Base-by-base conservation (phyloP, 53 echinoderm and acorn worm genomes). In the Antedon mediterranea region DNA sequence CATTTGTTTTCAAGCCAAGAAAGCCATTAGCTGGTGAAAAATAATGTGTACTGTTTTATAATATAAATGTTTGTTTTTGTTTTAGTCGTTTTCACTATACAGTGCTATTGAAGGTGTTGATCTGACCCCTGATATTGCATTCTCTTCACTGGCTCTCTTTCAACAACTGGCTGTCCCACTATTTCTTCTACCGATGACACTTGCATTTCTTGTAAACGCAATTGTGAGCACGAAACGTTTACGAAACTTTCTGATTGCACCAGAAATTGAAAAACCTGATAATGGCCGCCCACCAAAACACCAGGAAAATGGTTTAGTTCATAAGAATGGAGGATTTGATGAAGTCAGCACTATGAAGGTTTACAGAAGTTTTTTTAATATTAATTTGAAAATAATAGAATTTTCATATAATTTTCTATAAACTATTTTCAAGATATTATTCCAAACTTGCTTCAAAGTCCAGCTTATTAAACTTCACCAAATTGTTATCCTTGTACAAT, bases 101-200 rank as follows among this genome's bases (percentile, higher is more conserved):
- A 78, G 78, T 37, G 34, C 43, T 31, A 28, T 86, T 26, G 74
- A 75, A 9, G 79, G 79, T 7, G 43, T 79, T 29, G 41, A 57
- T 0, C 42, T 86, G 79, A 86, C 82, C 23, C 79, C 86, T 8
- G 82, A 82, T 33, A 79, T 83, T 34, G 75, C 86, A 75, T 86
- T 86, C n/a, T 34, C 83, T 23, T 82, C 86, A 30, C 79, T 86
- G 20, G 79, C 73, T 0, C 86, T 86, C 70, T 82, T 86, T 78
- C 82, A 82, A 31, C 71, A 79, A 31, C 32, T 78, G 30, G 33
- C 75, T 44, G 72, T 34, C 14, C 79, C 82, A 34, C 34, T 86
- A 30, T 86, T 72, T 71, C 44, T 78, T 3, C 30, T 86, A 4
- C 86, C 86, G 23, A 71, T 37, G 3, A 71, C 75, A 26, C 75